These are phyloP conservation scores for Parnassius glacialis DNA, from an alignment of 2,888 invertebrate species.

Conservation along the genomic window DNA sequence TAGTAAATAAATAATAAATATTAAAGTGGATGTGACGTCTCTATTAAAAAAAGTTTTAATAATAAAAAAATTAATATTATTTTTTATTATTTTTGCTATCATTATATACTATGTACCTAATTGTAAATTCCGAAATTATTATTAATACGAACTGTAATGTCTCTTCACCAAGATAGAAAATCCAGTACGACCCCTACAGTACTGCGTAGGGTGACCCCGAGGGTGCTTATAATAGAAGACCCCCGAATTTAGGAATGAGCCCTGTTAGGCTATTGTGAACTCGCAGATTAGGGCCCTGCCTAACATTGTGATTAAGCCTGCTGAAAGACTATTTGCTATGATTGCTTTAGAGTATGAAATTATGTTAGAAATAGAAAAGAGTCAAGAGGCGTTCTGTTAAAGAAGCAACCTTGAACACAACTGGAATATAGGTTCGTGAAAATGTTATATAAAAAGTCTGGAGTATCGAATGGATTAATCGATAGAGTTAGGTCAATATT, in stretches of 20 bases:
- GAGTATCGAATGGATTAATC: slow-evolving; percentile 5
- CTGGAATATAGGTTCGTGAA: neutral
- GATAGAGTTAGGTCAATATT: slow-evolving; percentile 19
- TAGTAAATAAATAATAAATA: too few species aligned
- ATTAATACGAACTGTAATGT: slow-evolving; percentile 14
- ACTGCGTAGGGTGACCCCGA: slow-evolving; percentile 44
- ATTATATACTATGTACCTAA: too few species aligned
- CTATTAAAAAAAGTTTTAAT: too few species aligned
- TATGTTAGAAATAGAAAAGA: neutral
- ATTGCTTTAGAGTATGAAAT: neutral
- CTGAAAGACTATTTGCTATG: neutral
- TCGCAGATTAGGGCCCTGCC: slow-evolving; percentile 58
- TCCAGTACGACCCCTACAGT: slow-evolving; percentile 54
- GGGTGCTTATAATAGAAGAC: slow-evolving; percentile 66
- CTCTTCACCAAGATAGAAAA: slow-evolving; percentile 48
- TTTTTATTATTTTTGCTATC: too few species aligned
- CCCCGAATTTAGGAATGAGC: slow-evolving; percentile 61
- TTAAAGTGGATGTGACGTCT: too few species aligned
- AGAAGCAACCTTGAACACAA: neutral
- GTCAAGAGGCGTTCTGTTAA: neutral
- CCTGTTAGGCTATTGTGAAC: slow-evolving; percentile 57
- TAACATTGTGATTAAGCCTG: slow-evolving; percentile 37
- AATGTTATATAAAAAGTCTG: slow-evolving; percentile 3
- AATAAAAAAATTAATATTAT: too few species aligned
- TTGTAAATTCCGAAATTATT: slow-evolving; percentile 11